These are phyloP conservation scores for Copsychus sechellarum DNA, from an alignment of 2,113 vertebrate genomes.

Conservation along the genomic window DNA sequence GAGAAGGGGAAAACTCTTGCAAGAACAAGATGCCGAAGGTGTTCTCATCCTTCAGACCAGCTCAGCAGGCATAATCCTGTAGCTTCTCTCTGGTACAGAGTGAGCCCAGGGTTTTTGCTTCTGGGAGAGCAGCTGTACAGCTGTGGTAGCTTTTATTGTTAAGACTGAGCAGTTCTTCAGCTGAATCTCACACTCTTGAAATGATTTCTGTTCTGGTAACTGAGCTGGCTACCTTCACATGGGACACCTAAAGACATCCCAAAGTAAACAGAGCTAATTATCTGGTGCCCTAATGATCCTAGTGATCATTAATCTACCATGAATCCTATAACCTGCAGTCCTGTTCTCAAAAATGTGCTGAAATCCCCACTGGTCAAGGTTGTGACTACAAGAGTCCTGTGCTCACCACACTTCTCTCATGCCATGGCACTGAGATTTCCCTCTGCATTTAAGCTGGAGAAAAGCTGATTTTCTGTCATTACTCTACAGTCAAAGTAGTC, in stretches of 20 bases:
- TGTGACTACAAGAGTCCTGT: not conserved
- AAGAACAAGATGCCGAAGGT: not conserved
- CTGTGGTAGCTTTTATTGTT: rapidly evolving
- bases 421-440: not conserved
- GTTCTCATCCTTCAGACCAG: not conserved
- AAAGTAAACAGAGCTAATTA: not conserved
- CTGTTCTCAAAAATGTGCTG: not conserved
- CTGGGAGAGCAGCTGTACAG: not conserved
- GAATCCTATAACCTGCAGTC: not conserved
- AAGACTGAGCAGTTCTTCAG: not conserved
- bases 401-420: not conserved
- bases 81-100: not conserved
- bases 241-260: not conserved
- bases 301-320: not conserved
- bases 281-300: not conserved
- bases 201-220: not conserved
- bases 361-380: rapidly evolving
- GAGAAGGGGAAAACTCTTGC: not conserved
- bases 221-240: not conserved
- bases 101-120: not conserved
- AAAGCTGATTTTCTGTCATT: not conserved
- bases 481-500: not conserved
- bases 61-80: not conserved
- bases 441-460: not conserved
- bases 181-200: not conserved